A percentile compares a stretch with the other conserved stretches of the same genome.
Evolutionary conservation across 2,888 invertebrate genomes (phyloP).

Genomic region (Sinelater perroti): DNA sequence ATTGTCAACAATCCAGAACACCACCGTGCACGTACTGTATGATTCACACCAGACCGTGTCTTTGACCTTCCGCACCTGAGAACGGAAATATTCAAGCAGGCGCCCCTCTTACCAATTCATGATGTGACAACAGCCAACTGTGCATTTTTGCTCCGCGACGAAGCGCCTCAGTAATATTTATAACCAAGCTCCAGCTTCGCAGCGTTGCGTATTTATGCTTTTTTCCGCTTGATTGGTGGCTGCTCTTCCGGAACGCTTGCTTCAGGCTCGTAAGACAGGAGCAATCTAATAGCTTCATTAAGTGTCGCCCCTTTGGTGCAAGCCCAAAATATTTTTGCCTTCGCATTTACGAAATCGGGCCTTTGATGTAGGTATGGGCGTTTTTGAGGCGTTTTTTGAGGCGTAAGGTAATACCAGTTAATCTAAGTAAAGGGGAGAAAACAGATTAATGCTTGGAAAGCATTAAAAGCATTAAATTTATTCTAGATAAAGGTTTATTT

Average conservation of each 20-base stretch:
- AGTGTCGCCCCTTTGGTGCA: neutral
- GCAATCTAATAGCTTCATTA: constrained; percentile 1
- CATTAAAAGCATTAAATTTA: too few species aligned
- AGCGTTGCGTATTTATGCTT: constrained; percentile 1
- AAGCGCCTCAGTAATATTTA: too few species aligned
- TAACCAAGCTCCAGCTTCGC: too few species aligned
- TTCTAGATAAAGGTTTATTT: too few species aligned
- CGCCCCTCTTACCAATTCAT: too few species aligned
- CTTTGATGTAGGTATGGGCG: neutral
- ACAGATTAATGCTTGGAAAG: neutral
- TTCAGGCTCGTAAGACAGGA: neutral
- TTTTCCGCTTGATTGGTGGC: constrained; percentile 3
- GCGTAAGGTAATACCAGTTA: neutral
- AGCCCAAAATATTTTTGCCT: neutral
- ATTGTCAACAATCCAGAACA: constrained; percentile 22
- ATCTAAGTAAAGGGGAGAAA: neutral
- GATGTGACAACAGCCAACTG: too few species aligned
- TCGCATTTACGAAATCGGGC: neutral
- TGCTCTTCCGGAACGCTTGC: neutral
- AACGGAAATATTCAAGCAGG: too few species aligned
- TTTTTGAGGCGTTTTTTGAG: neutral
- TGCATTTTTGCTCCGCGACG: too few species aligned
- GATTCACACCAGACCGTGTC: too few species aligned
- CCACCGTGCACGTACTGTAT: neutral
- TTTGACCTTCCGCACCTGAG: too few species aligned